Conservation (phyloP, 2,113 vertebrate species). For the Oxyura jamaicensis region DNA sequence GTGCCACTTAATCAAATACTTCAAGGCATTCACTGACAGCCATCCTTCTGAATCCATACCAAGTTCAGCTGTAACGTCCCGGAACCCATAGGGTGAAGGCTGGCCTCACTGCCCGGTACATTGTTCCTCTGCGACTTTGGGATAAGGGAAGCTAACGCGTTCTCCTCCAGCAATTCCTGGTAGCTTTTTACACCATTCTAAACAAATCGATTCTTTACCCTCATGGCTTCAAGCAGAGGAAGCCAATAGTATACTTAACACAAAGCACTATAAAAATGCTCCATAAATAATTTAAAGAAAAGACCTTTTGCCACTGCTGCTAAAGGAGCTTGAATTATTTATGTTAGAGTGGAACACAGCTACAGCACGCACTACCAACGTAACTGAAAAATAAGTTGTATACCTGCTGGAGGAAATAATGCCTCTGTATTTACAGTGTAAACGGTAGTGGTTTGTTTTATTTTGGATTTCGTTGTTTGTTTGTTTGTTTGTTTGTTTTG, state of each 20-base stretch:
- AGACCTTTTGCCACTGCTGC: slow-evolving; percentile 74
- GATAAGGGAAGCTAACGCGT: background rate
- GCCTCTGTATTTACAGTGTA: background rate
- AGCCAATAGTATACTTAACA: slow-evolving; percentile 74
- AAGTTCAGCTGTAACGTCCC: slow-evolving; percentile 52
- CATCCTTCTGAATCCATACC: slow-evolving; percentile 92
- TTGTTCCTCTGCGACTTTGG: slow-evolving; percentile 24
- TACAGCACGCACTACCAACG: background rate
- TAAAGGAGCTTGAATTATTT: slow-evolving; percentile 80
- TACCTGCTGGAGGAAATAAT: background rate
- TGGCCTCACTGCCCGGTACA: background rate
- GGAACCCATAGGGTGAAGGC: slow-evolving; percentile 11
- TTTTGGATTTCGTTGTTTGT: background rate
- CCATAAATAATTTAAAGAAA: slow-evolving; percentile 89
- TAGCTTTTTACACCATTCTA: background rate
- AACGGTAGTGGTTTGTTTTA: background rate
- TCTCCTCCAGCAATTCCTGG: slow-evolving; percentile 13
- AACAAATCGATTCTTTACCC: slow-evolving; percentile 56
- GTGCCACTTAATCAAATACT: slow-evolving; percentile 90
- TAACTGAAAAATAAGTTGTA: background rate
- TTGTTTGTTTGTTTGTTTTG: too few species aligned
- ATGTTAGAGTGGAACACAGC: slow-evolving; percentile 58
- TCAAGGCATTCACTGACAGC: slow-evolving; percentile 86
- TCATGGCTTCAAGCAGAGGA: slow-evolving; percentile 61
- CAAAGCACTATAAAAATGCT: slow-evolving; percentile 71